Evolutionary conservation across 2,888 invertebrate species (phyloP).

Genomic region (Chelonus formosanus): DNA sequence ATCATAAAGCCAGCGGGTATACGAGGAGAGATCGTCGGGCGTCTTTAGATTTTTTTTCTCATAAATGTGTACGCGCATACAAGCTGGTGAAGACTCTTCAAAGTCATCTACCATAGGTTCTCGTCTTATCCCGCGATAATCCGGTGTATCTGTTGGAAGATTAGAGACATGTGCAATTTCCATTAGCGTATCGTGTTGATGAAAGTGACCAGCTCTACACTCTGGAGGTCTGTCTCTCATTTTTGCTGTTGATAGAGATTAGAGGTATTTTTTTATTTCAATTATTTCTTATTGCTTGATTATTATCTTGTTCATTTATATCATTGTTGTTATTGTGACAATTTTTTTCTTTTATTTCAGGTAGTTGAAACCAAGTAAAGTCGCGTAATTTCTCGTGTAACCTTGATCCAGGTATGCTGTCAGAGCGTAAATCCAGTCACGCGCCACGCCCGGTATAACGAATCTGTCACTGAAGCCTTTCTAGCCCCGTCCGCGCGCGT

Average conservation of each 20-base stretch:
- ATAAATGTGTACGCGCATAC: conserved; percentile 16
- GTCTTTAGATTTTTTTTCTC: conserved; percentile 23
- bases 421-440: conserved; percentile 31
- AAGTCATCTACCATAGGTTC: conserved; percentile 17
- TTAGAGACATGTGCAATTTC: conserved; percentile 32
- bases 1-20: conserved; percentile 40
- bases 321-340: no score
- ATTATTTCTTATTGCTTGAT: not conserved
- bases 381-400: conserved; percentile 8
- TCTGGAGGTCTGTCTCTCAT: conserved; percentile 10
- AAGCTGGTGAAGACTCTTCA: conserved; percentile 13
- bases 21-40: conserved; percentile 40
- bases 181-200: conserved; percentile 36
- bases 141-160: conserved; percentile 19
- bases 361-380: not conserved
- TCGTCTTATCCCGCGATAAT: conserved; percentile 24
- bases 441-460: conserved; percentile 41
- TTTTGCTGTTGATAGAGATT: not conserved
- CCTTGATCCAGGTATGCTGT: conserved; percentile 29
- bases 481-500: conserved; percentile 37
- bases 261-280: not conserved
- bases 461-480: conserved; percentile 39
- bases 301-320: not conserved
- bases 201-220: conserved; percentile 9
- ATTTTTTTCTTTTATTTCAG: not conserved